A percentile compares a stretch with the other conserved stretches of the same genome.
phyloP scores from a whole-genome alignment of 2,113 vertebrate species.

The Odobenus rosmarus region DNA sequence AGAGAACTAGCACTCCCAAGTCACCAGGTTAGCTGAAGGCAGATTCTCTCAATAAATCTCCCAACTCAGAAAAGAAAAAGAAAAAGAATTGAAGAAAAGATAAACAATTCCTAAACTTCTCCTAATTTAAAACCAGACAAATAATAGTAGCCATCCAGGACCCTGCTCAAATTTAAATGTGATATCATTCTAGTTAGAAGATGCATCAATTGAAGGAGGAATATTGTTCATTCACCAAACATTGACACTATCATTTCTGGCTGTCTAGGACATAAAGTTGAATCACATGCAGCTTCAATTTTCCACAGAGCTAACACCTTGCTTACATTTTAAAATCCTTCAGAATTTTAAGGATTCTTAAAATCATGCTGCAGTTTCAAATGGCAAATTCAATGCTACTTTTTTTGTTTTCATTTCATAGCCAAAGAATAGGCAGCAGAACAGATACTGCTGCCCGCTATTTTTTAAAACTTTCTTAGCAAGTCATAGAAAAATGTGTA shows the following conservation, averaged over 20 bases:
- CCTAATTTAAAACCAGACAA: no score
- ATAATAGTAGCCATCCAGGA: no score
- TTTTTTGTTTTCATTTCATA: conserved; percentile 53
- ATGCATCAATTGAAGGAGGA: background rate
- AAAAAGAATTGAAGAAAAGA: background rate
- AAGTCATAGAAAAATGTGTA: background rate
- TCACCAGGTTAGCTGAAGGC: background rate
- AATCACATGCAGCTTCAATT: background rate
- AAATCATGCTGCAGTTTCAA: background rate
- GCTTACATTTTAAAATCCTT: background rate
- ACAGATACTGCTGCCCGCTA: background rate
- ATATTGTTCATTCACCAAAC: background rate
- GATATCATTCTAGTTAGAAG: no score
- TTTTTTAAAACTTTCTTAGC: conserved; percentile 70
- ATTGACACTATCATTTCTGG: background rate
- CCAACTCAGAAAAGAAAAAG: background rate
- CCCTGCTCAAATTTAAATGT: no score
- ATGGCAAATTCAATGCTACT: background rate
- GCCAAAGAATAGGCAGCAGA: conserved; percentile 39
- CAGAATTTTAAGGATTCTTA: background rate
- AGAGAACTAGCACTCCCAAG: background rate
- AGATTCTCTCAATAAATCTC: conserved; percentile 39
- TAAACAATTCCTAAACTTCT: background rate
- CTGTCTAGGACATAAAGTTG: background rate
- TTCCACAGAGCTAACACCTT: background rate